Evolutionary conservation across 1,140 invertebrate genomes (phyloP), one percentile per base, ranked within the genome.

Genomic region (Zelostemma sp.): DNA sequence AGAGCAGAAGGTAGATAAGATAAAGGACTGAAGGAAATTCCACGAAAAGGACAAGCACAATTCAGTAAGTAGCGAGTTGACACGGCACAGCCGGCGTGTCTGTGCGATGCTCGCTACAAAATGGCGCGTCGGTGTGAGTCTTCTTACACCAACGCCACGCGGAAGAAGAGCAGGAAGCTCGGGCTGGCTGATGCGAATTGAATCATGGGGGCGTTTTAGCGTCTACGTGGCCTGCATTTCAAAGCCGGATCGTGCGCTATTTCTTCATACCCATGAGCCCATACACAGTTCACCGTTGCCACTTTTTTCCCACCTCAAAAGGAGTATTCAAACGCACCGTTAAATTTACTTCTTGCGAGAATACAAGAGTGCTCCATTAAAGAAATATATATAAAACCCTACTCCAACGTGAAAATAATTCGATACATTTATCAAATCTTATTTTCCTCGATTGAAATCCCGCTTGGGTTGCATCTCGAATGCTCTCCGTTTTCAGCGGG

Each of bases 121-220:
- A 43, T 8, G n/a, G 40, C 40, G 17, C 6, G 40, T 43, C 11
- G 1, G 40, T 43, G 40, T 43, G 14, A 16, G 40, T 43, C 5
- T 43, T 28, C 12, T 14, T 43, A 6, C 40, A 43, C 40, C 40
- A 12, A 8, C 40, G 8, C 8, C 12, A 60, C 60, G 57, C 54
- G 64, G 60, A 61, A 61, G 58, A 60, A 57, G 63, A 68, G 69
- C 58, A 60, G 60, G 60, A 60, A 55, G 54, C 49, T 55, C 66
- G 69, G 71, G 74, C 71, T 72, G 68, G 77, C 77, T 82, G 81
- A 85, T 83, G 81, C 77, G 82, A 83, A 84, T 82, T 82, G 82
- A 83, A 85, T 84, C 81, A 84, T 82, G 78, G 78, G 80, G 80
- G 80, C 80, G 81, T 84, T 84, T 84, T 83, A 82, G 77, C 80